phyloP scores from a whole-genome alignment of 2,797 vertebrate genomes.

The Intellagama lesueurii region DNA sequence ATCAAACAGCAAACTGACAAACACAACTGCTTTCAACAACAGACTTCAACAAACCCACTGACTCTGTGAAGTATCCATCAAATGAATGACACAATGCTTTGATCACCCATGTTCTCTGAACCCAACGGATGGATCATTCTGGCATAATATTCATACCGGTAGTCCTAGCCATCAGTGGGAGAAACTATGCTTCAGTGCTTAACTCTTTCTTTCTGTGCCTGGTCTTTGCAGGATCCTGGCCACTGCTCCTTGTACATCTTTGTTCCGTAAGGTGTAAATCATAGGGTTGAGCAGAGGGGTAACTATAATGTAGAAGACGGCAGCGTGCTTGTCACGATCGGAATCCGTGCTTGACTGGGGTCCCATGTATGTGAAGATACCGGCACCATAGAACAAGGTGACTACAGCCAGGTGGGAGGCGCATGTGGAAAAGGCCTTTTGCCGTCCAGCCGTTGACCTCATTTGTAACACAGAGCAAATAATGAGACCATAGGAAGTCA shows the following conservation, averaged over 20 bases:
- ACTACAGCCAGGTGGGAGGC: not conserved
- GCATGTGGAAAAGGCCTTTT: not conserved
- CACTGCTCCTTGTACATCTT: slow-evolving; percentile 3
- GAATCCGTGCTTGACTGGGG: not conserved
- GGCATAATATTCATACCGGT: too few relatives aligned
- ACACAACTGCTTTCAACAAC: too few relatives aligned
- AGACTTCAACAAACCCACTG: too few relatives aligned
- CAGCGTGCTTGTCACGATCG: not conserved
- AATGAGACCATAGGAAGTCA: not conserved
- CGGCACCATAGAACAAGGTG: slow-evolving; percentile 3
- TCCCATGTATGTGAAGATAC: not conserved
- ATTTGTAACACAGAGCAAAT: not conserved
- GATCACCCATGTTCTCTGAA: too few relatives aligned
- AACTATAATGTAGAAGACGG: not conserved
- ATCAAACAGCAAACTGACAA: too few relatives aligned
- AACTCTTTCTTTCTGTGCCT: not conserved
- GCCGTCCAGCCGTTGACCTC: not conserved
- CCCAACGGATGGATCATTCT: too few relatives aligned
- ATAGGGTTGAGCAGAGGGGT: not conserved
- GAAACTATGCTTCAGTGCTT: not conserved
- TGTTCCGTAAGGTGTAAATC: slow-evolving; percentile 4
- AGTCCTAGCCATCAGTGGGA: too few relatives aligned
- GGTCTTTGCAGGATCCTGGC: not conserved
- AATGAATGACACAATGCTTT: too few relatives aligned
- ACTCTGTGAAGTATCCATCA: too few relatives aligned